Conservation (phyloP, 2,113 vertebrate species). For the Laticauda laticaudata region DNA sequence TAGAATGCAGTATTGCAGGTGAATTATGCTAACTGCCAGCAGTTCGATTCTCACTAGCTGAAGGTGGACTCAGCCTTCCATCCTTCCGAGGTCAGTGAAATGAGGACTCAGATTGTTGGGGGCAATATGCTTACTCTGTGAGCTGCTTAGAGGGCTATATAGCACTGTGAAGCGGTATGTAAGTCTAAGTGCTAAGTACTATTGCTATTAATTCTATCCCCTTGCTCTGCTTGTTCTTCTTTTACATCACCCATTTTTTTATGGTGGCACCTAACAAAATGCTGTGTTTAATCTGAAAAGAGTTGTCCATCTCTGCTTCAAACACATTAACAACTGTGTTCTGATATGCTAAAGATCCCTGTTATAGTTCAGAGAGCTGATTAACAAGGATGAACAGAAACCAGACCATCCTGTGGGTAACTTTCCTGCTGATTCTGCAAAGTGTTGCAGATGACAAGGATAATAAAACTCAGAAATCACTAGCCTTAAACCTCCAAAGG, state of each 20-base stretch:
- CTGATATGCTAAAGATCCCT: background rate
- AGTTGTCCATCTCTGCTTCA: background rate
- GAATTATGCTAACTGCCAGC: background rate
- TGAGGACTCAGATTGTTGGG: background rate
- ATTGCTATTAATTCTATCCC: background rate
- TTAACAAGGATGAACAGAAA: conserved; percentile 50
- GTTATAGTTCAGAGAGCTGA: conserved; percentile 6
- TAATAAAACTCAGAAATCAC: conserved; percentile 27
- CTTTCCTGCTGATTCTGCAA: conserved; percentile 23
- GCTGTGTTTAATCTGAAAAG: background rate
- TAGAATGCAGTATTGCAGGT: background rate
- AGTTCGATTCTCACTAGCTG: background rate
- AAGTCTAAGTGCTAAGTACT: background rate
- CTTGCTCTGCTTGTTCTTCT: background rate
- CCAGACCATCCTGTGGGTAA: conserved; percentile 30
- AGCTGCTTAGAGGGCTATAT: background rate
- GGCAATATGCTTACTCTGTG: background rate
- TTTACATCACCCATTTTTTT: background rate
- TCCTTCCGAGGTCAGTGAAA: background rate
- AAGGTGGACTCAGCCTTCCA: background rate
- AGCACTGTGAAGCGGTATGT: background rate
- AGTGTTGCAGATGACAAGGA: conserved; percentile 14
- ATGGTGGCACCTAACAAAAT: background rate
- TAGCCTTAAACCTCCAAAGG: conserved; percentile 1
- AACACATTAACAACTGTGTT: background rate